Percentiles rank a stretch among this genome's conserved stretches.
Conservation (phyloP, 2,888 invertebrate species). For the Therioaphis trifolii region DNA sequence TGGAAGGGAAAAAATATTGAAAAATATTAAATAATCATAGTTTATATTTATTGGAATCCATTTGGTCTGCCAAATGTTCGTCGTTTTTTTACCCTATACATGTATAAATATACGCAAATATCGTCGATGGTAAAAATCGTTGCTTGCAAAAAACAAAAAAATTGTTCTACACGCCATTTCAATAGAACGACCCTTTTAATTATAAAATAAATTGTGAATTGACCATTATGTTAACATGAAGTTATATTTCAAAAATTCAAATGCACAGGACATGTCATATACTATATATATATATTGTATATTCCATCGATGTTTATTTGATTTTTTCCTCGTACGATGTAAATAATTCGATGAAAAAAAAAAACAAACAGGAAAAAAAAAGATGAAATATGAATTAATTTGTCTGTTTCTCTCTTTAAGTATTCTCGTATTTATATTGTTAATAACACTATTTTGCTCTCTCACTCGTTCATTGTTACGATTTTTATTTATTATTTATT, state of each 20-base stretch:
- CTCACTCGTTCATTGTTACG: background rate
- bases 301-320: no score
- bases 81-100: background rate
- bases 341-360: background rate
- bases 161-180: background rate
- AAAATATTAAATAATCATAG: no score
- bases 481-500: no score
- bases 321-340: background rate
- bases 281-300: no score
- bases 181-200: constrained; percentile 39
- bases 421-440: background rate
- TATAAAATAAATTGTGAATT: constrained; percentile 18
- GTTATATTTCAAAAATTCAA: background rate
- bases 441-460: constrained; percentile 26
- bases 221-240: background rate
- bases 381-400: constrained; percentile 7
- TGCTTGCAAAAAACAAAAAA: background rate
- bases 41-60: background rate
- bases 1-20: background rate
- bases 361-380: background rate
- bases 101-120: background rate
- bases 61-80: background rate
- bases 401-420: background rate
- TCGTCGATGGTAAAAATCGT: no score
- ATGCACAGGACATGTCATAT: no score